Percentiles rank a stretch among this genome's conserved stretches.
These are phyloP conservation scores for Diaperis boleti DNA, from an alignment of 2,888 invertebrate species.

Conservation along the genomic window DNA sequence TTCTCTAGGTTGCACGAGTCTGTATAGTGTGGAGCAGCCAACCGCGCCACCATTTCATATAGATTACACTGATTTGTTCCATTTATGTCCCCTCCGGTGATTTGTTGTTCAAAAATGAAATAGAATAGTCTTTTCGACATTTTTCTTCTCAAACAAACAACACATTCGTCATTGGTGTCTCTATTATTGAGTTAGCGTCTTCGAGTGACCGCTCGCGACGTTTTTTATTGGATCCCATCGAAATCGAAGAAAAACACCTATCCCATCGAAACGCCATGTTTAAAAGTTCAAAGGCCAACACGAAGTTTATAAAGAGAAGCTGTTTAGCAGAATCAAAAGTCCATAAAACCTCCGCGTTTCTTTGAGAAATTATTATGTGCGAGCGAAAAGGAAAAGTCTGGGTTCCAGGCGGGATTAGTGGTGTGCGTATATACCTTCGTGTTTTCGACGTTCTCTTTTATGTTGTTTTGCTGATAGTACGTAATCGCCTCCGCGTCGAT, in stretches of 20 bases:
- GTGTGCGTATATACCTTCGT: slow-evolving; percentile 1
- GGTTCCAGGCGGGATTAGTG: slow-evolving; percentile 3
- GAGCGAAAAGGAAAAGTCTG: slow-evolving; percentile 12
- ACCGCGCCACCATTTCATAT: slow-evolving; percentile 10
- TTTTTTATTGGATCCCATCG: slow-evolving; percentile 11
- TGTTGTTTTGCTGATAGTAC: slow-evolving; percentile 18
- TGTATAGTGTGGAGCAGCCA: neutral
- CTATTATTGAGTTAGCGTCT: slow-evolving; percentile 19
- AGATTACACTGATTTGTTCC: slow-evolving; percentile 27
- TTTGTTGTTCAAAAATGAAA: slow-evolving; percentile 29
- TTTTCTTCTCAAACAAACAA: slow-evolving; percentile 34
- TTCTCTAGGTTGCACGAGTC: neutral
- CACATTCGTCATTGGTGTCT: slow-evolving; percentile 30
- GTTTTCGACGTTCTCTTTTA: slow-evolving; percentile 24
- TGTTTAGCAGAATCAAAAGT: slow-evolving; percentile 18
- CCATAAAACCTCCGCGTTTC: slow-evolving; percentile 13
- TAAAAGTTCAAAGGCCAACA: slow-evolving; percentile 16
- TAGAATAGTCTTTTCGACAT: slow-evolving; percentile 12
- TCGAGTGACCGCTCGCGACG: slow-evolving; percentile 17
- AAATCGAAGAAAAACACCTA: neutral
- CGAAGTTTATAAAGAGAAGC: slow-evolving; percentile 12
- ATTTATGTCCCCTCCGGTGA: slow-evolving; percentile 23
- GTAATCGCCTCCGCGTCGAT: slow-evolving; percentile 14
- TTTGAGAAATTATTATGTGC: slow-evolving; percentile 20
- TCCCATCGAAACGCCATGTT: slow-evolving; percentile 2